phyloP scores from a whole-genome alignment of 2,113 vertebrate species.

The Ardeotis arabs region DNA sequence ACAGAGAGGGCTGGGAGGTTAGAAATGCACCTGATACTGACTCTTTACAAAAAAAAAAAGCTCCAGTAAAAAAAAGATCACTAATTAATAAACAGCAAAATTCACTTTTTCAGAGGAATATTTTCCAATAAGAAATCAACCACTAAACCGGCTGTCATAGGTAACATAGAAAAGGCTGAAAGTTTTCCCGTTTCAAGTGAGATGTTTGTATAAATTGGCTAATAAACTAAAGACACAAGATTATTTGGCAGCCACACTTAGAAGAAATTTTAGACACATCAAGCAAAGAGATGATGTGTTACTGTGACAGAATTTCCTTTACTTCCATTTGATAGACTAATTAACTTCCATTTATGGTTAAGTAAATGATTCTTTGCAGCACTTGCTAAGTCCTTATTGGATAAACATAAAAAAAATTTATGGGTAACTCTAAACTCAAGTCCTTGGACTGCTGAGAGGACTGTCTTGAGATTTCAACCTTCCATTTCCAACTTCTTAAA shows the following conservation, averaged over 20 bases:
- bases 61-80: neutral
- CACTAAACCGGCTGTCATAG: neutral
- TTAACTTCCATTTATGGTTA: slow-evolving; percentile 50
- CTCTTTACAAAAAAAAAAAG: neutral
- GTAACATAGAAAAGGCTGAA: neutral
- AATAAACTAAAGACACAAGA: slow-evolving; percentile 43
- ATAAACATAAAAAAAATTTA: slow-evolving; percentile 51
- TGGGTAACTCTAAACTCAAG: neutral
- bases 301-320: neutral
- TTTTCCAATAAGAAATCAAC: neutral
- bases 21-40: neutral
- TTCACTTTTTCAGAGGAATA: neutral
- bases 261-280: slow-evolving; percentile 15
- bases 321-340: slow-evolving; percentile 28
- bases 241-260: neutral
- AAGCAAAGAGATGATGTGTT: neutral
- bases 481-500: slow-evolving; percentile 42
- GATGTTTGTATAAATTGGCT: neutral
- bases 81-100: neutral
- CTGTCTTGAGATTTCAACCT: slow-evolving; percentile 46
- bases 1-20: neutral
- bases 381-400: slow-evolving; percentile 5
- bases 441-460: slow-evolving; percentile 38
- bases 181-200: neutral
- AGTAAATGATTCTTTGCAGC: slow-evolving; percentile 14